Conservation (phyloP, 2,888 invertebrate species). For the Hydriomena furcata region DNA sequence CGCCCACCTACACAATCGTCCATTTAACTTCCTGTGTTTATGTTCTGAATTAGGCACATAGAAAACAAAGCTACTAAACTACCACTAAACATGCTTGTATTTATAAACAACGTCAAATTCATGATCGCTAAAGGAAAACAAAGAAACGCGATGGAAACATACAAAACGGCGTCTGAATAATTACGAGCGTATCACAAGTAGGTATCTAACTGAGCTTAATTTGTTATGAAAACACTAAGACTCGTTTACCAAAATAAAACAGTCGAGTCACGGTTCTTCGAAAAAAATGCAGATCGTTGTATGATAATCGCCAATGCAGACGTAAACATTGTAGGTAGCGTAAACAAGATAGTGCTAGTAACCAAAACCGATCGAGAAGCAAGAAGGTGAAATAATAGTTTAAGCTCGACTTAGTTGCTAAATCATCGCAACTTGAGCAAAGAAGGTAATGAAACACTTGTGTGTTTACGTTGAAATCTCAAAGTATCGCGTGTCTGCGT, state of each 20-base stretch:
- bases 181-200: constrained; percentile 15
- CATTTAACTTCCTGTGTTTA: constrained; percentile 71
- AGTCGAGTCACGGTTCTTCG: constrained; percentile 8
- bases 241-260: constrained; percentile 35
- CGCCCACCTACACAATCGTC: constrained; percentile 69
- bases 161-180: neutral
- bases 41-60: constrained; percentile 45
- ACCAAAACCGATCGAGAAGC: constrained; percentile 14
- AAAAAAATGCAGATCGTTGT: constrained; percentile 11
- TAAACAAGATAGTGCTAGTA: constrained; percentile 4
- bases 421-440: constrained; percentile 17
- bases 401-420: too few relatives aligned
- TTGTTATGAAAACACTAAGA: constrained; percentile 38
- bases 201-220: constrained; percentile 21
- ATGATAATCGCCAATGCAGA: neutral
- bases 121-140: constrained; percentile 18
- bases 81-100: constrained; percentile 13
- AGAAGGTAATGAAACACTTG: constrained; percentile 42
- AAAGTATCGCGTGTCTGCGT: constrained; percentile 45
- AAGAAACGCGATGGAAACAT: constrained; percentile 9
- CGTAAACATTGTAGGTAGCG: constrained; percentile 11
- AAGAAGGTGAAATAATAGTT: neutral
- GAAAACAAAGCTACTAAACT: constrained; percentile 31
- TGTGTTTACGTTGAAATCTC: neutral
- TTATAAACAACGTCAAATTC: constrained; percentile 27